Percentiles rank a stretch among this genome's conserved stretches.
Evolutionary conservation across 2,797 vertebrate species (phyloP).

Genomic region (Eulemur albifrons): DNA sequence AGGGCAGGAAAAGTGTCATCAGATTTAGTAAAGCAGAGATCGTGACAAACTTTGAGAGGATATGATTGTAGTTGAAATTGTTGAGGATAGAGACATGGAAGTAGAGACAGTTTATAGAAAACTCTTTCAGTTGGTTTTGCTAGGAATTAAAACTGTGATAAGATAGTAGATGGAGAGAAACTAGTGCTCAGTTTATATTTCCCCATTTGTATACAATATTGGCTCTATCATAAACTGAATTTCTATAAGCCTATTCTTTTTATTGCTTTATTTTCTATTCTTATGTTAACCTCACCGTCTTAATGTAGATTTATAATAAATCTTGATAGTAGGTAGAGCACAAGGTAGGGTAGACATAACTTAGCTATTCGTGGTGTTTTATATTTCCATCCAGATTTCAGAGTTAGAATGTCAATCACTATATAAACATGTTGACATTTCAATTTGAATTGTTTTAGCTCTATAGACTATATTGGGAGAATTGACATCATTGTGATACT

Average conservation of each 20-base stretch:
- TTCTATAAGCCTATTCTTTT: neutral
- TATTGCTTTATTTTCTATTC: neutral
- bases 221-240: neutral
- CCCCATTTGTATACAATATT: neutral
- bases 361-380: slow-evolving; percentile 28
- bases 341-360: too few species aligned
- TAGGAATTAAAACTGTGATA: neutral
- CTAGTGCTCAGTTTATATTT: neutral
- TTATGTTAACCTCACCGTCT: neutral
- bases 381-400: slow-evolving; percentile 4
- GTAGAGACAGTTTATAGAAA: neutral
- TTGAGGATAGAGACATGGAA: neutral
- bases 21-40: neutral
- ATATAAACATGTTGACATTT: slow-evolving; percentile 41
- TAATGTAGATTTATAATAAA: neutral
- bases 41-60: neutral
- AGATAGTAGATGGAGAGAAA: neutral
- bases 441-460: slow-evolving; percentile 42
- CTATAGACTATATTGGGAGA: slow-evolving; percentile 38
- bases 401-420: slow-evolving; percentile 21
- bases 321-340: neutral
- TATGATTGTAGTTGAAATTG: neutral
- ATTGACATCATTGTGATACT: neutral
- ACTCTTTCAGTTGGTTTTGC: neutral
- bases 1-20: neutral